phyloP scores from a whole-genome alignment of 2,888 invertebrate species.

The Papilio protenor region DNA sequence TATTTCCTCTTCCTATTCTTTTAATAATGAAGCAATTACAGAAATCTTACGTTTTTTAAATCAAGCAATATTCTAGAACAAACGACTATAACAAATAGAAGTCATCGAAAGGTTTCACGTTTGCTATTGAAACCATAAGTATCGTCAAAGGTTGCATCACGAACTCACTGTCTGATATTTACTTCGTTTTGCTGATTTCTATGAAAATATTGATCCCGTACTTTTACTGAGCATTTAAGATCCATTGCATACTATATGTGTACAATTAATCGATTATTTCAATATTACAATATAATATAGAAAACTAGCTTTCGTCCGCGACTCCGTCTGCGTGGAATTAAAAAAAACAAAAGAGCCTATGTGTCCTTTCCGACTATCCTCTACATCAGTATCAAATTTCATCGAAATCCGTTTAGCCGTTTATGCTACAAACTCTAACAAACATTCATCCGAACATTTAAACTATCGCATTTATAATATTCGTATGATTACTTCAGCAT shows the following conservation, averaged over 20 bases:
- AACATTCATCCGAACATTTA: too few species aligned
- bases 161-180: neutral
- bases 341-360: too few species aligned
- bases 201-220: neutral
- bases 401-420: too few species aligned
- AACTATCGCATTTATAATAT: neutral
- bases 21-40: neutral
- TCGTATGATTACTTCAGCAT: neutral
- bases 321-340: too few species aligned
- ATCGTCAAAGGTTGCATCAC: neutral
- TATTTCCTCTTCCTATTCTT: too few species aligned
- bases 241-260: neutral
- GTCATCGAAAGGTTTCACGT: neutral
- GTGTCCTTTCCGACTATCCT: too few species aligned
- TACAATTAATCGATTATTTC: neutral
- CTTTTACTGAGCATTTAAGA: neutral
- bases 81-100: neutral
- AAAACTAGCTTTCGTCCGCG: neutral
- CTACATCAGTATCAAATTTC: too few species aligned
- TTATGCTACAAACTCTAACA: too few species aligned
- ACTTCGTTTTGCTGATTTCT: neutral
- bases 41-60: neutral
- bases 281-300: neutral
- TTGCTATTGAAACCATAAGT: neutral
- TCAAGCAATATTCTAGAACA: neutral